Base-by-base conservation (phyloP, 1,140 invertebrate genomes). In the Linepithema humile region DNA sequence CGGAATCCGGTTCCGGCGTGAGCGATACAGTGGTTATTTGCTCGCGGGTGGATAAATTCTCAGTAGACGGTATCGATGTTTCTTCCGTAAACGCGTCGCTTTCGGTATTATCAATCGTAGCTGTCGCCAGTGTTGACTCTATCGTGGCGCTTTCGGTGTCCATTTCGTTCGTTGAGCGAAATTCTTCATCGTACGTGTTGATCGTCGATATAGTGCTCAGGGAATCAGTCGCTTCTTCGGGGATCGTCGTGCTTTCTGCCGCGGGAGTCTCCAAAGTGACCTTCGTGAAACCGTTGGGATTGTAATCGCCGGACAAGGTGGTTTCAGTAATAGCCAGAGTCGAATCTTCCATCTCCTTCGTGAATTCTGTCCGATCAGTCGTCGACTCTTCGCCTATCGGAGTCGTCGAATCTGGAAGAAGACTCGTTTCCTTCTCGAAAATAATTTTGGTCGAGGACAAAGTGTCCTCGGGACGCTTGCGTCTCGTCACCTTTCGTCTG, bases 401-500 rank as follows among this genome's bases (percentile, higher is more conserved):
- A 20, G 53, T 67, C 0, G 59, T 69, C 10, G 50, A 40, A 84
- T 86, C 29, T 50, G 43, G 6, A n/a, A 45, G 0, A 26, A 26
- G 10, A 10, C 23, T 69, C 3, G 59, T 15, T 12, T 35, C 60
- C 62, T 32, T 84, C 50, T 83, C 74, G 5, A 62, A 15, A 20
- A 26, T n/a, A 53, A 55, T 32, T 3, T 88, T 67, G 12, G 17
- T 2, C 9, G 72, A 29, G 9, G 29, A 83, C 26, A 65, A 85
- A 10, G 53, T 65, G 7, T 85, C 75, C 32, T 64, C 60, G 55
- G 92, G 90, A 48, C 93, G 85, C 53, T 93, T 29, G 6, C 93
- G 91, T 85, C 85, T 91, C 29, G 93, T 84, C 59, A 94, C 85
- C 84, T 92, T 94, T 26, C 90, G 88, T 48, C 86, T 89, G 26